Evolutionary conservation across 2,888 invertebrate species (phyloP), one percentile per base, ranked within the genome.

Genomic region (Zaprionus lineosus): DNA sequence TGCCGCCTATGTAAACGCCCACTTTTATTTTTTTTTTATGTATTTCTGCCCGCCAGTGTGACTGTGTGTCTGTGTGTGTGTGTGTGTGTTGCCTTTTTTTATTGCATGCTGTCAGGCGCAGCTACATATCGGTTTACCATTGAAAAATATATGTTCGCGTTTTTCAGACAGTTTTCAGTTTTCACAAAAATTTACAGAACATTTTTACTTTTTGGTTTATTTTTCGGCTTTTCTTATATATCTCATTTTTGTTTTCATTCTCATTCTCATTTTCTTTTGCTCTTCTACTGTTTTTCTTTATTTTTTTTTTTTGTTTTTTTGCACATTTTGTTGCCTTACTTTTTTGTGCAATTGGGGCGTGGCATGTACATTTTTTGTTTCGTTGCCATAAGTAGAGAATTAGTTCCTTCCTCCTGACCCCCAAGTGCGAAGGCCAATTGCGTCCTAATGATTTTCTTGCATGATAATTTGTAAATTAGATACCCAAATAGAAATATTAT

Each of bases 121-220:
- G 75, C 69, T 65, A 70, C 72, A 82, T 82, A 82, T 78, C 73
- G 78, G 78, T 75, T 82, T 65, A 65, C 82, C 82, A 78, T 82
- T 74, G 67, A 74, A 65, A 82, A 64, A 82, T 75, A 75, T 73
- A 63, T 44, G 60, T 51, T 62, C 61, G 61, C 48, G 70, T 78
- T 82, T 78, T 78, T 82, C 63, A 82, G 78, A 78, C 78, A 78
- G 69, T 78, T 82, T 82, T 74, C 78, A 78, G 69, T 78, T 82
- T 82, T 74, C 59, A 65, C 70, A 72, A 77, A 67, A 67, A 66
- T 66, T 31, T 53, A 52, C 71, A 57, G 55, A 57, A 74, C 48
- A 52, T 74, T 61, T 59, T 56, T 60, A 18, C 61, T 47, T 31
- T 50, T 37, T 34, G 15, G 9, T 50, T 40, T 26, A 14, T 37